phyloP scores from a whole-genome alignment of 2,797 vertebrate genomes.

The Antennarius maculatus region DNA sequence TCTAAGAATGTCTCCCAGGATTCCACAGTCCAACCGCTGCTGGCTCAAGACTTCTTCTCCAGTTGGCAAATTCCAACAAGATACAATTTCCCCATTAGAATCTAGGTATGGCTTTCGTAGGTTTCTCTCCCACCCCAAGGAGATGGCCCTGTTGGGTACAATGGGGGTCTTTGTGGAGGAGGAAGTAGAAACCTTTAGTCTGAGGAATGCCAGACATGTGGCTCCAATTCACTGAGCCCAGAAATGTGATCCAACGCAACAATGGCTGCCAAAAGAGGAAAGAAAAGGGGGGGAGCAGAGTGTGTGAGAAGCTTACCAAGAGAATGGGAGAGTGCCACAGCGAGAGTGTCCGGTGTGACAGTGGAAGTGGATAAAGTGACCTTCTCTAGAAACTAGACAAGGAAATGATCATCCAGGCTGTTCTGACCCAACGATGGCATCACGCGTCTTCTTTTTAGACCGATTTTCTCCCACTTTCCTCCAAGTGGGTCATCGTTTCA shows the following conservation, averaged over 20 bases:
- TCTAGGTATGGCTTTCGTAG: conserved; percentile 63
- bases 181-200: conserved; percentile 76
- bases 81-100: conserved; percentile 62
- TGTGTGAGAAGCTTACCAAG: conserved; percentile 15
- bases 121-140: conserved; percentile 47
- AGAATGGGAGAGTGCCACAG: conserved; percentile 24
- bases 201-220: conserved; percentile 81
- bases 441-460: not conserved
- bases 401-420: conserved; percentile 4
- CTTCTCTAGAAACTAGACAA: conserved; percentile 9
- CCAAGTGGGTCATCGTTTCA: conserved; percentile 40
- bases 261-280: conserved; percentile 58
- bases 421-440: conserved; percentile 13
- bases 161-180: conserved; percentile 76
- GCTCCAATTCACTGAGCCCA: conserved; percentile 74
- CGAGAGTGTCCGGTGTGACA: conserved; percentile 21
- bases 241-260: conserved; percentile 75
- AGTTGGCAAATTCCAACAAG: conserved; percentile 45
- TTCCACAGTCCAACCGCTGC: conserved; percentile 11
- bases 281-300: conserved; percentile 12
- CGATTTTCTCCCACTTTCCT: conserved; percentile 7
- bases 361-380: conserved; percentile 21
- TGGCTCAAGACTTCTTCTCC: conserved; percentile 9
- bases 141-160: conserved; percentile 63
- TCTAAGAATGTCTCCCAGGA: conserved; percentile 28